phyloP scores from a whole-genome alignment of 2,113 vertebrate genomes.

The Scartelaos histophorus region DNA sequence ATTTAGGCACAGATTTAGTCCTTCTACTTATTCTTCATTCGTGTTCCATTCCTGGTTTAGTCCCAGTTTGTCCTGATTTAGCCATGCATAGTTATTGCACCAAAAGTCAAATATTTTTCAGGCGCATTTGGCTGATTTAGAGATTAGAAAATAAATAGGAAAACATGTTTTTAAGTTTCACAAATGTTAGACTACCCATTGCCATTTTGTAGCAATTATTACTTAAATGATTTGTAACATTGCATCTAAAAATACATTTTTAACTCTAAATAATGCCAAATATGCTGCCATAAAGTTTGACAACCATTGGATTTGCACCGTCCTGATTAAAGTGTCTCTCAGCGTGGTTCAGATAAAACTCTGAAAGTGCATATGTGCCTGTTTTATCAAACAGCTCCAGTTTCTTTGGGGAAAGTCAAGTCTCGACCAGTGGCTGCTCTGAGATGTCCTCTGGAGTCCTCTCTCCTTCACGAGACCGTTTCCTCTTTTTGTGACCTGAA shows the following conservation, averaged over 20 bases:
- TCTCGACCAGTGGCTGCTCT: conserved; percentile 71
- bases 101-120: background rate
- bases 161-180: background rate
- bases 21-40: background rate
- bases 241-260: background rate
- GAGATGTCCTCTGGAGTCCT: conserved; percentile 82
- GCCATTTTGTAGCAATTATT: no score
- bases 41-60: conserved; percentile 6
- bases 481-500: conserved; percentile 87
- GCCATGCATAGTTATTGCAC: conserved; percentile 1
- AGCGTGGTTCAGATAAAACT: conserved; percentile 61
- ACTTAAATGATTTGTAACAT: background rate
- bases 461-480: conserved; percentile 81
- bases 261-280: background rate
- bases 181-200: background rate
- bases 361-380: conserved; percentile 43
- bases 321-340: background rate
- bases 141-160: background rate
- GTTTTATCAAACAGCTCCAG: conserved; percentile 17
- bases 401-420: conserved; percentile 50
- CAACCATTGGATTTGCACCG: background rate
- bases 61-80: conserved; percentile 2
- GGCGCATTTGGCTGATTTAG: background rate
- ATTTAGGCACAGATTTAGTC: conserved; percentile 19
- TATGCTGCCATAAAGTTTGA: background rate